A percentile compares a stretch with the other conserved stretches of the same genome.
phyloP scores from a whole-genome alignment of 2,113 vertebrate species.

The Lepisosteus osseus region DNA sequence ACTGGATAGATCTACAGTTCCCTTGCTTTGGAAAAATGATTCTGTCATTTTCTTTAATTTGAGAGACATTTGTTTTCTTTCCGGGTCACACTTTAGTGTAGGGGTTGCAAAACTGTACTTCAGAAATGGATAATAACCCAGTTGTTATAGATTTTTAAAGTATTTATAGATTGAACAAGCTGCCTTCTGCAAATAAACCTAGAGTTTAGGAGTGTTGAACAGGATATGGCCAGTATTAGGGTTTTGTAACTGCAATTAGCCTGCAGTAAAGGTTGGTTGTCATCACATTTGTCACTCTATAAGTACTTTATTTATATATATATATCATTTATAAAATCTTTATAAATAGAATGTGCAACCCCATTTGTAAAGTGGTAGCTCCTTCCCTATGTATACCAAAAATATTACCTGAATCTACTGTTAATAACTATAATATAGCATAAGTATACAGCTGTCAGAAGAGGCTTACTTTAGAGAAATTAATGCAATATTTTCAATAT shows the following conservation, averaged over 20 bases:
- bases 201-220: no score
- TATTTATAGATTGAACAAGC: no score
- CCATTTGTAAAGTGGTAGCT: conserved; percentile 45
- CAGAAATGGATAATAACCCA: no score
- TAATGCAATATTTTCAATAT: conserved; percentile 78
- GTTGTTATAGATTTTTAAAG: no score
- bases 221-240: no score
- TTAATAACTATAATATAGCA: conserved; percentile 69
- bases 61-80: conserved; percentile 41
- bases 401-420: conserved; percentile 73
- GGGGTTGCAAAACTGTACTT: no score
- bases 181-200: no score
- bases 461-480: conserved; percentile 61
- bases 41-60: conserved; percentile 40
- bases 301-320: conserved; percentile 25
- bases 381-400: conserved; percentile 68
- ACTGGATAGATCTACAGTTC: conserved; percentile 77
- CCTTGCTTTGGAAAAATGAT: conserved; percentile 59
- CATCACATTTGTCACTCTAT: no score
- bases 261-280: no score
- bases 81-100: no score
- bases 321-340: conserved; percentile 32
- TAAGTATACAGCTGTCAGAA: conserved; percentile 56
- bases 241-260: no score
- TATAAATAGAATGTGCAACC: conserved; percentile 12